Conservation (phyloP, 2,888 invertebrate genomes). For the Latrodectus hesperus region DNA sequence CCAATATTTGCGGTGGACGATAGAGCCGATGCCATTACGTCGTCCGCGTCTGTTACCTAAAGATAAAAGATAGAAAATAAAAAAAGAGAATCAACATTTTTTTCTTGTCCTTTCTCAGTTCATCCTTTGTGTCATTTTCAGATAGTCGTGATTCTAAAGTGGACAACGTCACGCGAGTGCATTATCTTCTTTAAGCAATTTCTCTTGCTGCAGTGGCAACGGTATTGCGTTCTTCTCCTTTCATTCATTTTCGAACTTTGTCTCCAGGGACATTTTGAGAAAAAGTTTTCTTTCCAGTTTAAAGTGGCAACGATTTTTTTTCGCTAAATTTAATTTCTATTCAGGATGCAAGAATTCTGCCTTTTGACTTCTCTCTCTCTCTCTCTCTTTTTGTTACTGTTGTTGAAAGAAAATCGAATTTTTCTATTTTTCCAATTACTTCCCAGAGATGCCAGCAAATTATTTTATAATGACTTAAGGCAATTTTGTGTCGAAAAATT, state of each 20-base stretch:
- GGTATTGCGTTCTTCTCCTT: not conserved
- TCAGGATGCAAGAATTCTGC: not conserved
- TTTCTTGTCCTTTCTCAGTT: not conserved
- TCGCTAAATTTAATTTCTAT: no score
- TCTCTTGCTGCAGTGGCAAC: no score
- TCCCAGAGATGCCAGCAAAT: no score
- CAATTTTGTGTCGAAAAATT: no score
- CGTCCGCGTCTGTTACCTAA: conserved; percentile 18
- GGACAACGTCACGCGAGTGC: conserved; percentile 26
- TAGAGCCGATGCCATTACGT: conserved; percentile 14
- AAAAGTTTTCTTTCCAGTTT: not conserved
- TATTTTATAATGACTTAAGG: no score
- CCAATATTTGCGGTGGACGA: conserved; percentile 35
- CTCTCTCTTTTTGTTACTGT: not conserved
- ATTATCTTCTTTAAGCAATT: not conserved
- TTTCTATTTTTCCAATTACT: no score
- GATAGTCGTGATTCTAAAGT: conserved; percentile 34
- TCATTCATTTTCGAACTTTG: not conserved
- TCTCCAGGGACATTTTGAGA: not conserved
- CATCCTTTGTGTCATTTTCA: conserved; percentile 14
- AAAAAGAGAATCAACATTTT: not conserved
- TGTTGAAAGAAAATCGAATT: not conserved
- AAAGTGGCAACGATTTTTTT: no score
- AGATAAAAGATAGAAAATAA: not conserved
- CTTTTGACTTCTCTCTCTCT: not conserved